These are phyloP conservation scores for Oophaga sylvatica DNA, from an alignment of 2,797 vertebrate species.

Conservation along the genomic window DNA sequence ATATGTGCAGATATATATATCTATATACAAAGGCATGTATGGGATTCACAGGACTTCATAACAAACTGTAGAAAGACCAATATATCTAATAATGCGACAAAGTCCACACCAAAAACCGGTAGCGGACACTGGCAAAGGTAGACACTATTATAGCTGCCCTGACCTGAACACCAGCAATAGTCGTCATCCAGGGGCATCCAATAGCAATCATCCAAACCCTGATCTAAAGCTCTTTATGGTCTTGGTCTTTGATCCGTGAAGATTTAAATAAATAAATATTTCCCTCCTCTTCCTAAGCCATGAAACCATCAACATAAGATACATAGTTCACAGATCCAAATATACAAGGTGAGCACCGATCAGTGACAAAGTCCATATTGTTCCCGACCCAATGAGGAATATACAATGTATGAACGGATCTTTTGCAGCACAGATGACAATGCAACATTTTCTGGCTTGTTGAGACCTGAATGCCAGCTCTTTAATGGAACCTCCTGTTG, in stretches of 20 bases:
- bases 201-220: not conserved
- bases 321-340: not conserved
- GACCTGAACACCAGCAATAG: not conserved
- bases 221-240: not conserved
- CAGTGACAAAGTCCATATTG: not conserved
- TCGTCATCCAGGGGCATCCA: not conserved
- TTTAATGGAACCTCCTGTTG: slow-evolving; percentile 1
- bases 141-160: not conserved
- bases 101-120: not conserved
- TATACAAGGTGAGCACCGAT: not conserved
- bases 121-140: not conserved
- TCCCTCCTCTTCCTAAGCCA: not conserved
- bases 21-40: not conserved
- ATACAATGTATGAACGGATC: not conserved
- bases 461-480: not conserved
- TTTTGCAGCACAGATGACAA: not conserved
- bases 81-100: not conserved
- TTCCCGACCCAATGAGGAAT: not conserved
- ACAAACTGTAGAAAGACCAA: not conserved
- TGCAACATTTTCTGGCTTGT: not conserved
- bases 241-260: not conserved
- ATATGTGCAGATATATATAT: not conserved
- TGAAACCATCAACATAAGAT: not conserved
- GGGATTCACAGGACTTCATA: not conserved
- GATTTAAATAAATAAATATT: not conserved